phyloP scores from a whole-genome alignment of 2,888 invertebrate species.

The Hipparchia semele region DNA sequence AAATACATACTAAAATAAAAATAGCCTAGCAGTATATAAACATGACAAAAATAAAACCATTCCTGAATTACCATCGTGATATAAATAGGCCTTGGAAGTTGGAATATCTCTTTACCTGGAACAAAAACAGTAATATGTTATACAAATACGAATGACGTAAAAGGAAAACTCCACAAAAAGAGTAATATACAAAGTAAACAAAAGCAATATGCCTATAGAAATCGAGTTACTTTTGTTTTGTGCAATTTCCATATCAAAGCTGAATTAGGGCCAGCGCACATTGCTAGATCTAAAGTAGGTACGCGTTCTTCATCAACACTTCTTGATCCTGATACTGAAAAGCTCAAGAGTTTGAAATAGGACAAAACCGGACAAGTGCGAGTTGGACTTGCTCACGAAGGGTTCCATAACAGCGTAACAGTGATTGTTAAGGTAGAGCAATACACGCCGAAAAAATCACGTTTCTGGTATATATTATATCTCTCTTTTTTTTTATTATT shows the following conservation, averaged over 20 bases:
- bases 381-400: no score
- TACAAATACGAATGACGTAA: constrained; percentile 1
- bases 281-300: neutral
- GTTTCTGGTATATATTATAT: no score
- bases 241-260: constrained; percentile 15
- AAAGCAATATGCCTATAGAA: constrained; percentile 9
- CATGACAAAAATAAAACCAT: constrained; percentile 3
- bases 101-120: constrained; percentile 21
- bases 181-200: constrained; percentile 4
- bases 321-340: no score
- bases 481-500: no score
- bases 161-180: constrained; percentile 2
- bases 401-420: no score
- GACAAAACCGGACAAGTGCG: no score
- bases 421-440: no score
- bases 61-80: constrained; percentile 5
- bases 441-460: no score
- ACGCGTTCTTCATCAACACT: neutral
- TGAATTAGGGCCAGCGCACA: neutral
- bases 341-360: no score
- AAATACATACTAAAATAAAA: neutral
- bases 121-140: constrained; percentile 18
- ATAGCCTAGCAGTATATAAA: neutral
- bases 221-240: constrained; percentile 17
- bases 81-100: constrained; percentile 19